These are phyloP conservation scores for Lindbergichthys nudifrons DNA, from an alignment of 2,797 vertebrate genomes.

Conservation along the genomic window DNA sequence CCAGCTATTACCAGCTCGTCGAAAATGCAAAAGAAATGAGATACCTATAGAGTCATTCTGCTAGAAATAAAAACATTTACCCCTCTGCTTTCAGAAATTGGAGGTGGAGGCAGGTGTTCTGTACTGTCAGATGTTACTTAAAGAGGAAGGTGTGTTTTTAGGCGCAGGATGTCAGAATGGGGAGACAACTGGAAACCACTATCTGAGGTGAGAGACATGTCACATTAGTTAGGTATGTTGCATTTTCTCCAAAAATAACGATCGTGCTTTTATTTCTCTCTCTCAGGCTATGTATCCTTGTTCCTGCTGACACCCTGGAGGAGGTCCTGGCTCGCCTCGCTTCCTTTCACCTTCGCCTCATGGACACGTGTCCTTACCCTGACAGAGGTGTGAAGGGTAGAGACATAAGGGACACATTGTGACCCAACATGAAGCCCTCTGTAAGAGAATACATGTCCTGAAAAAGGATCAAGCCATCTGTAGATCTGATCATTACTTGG, in stretches of 20 bases:
- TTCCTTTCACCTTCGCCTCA: conserved; percentile 63
- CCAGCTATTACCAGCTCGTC: not conserved
- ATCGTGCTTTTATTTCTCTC: not conserved
- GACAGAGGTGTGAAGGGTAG: not conserved
- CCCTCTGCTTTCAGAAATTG: conserved; percentile 32
- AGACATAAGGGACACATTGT: not conserved
- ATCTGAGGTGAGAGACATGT: conserved; percentile 63
- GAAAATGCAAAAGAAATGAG: not conserved
- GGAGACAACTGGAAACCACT: conserved; percentile 37
- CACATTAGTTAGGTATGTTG: not conserved
- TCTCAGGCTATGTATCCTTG: conserved; percentile 31
- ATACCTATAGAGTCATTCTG: no score
- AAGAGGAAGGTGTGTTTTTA: conserved; percentile 70
- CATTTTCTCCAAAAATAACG: not conserved
- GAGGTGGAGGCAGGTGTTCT: conserved; percentile 61
- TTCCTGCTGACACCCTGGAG: conserved; percentile 50
- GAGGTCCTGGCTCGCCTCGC: conserved; percentile 49
- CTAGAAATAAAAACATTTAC: not conserved
- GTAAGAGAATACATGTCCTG: not conserved
- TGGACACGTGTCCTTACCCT: not conserved
- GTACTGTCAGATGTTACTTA: conserved; percentile 74
- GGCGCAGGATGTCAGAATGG: conserved; percentile 57
- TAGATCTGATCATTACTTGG: not conserved
- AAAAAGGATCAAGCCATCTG: not conserved
- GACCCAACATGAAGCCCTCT: not conserved